Evolutionary conservation across 1,140 invertebrate genomes (phyloP).

Genomic region (Gyrodactylus salaris): DNA sequence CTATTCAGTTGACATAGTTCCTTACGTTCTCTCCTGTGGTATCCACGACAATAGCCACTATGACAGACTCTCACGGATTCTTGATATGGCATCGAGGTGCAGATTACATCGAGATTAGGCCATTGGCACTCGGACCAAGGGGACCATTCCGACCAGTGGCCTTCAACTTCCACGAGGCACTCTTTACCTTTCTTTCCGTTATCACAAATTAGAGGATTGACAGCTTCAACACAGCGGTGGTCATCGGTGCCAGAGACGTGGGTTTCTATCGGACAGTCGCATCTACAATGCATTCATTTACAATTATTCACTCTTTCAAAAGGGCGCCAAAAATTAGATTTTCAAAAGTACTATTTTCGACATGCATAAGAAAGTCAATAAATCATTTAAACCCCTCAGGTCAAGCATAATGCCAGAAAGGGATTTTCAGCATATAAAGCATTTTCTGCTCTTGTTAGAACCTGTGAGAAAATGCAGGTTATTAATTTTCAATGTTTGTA

Average conservation of each 20-base stretch:
- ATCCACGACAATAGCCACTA: neutral
- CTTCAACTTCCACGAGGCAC: neutral
- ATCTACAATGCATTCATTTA: too few relatives aligned
- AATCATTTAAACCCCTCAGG: too few relatives aligned
- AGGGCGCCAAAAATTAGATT: too few relatives aligned
- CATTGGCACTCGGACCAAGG: neutral
- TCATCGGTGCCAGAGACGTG: neutral
- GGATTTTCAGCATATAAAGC: too few relatives aligned
- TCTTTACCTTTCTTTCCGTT: neutral
- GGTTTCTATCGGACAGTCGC: neutral
- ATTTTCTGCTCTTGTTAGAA: too few relatives aligned
- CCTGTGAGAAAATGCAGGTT: too few relatives aligned
- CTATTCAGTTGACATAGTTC: neutral
- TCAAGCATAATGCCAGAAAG: too few relatives aligned
- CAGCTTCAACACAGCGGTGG: neutral
- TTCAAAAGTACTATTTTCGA: too few relatives aligned
- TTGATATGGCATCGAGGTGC: neutral
- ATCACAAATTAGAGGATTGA: neutral
- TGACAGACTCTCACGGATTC: neutral
- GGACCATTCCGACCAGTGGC: neutral
- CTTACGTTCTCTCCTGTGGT: neutral
- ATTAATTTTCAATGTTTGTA: too few relatives aligned
- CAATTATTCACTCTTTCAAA: too few relatives aligned
- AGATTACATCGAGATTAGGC: neutral
- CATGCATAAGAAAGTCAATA: too few relatives aligned